A percentile compares a stretch with the other conserved stretches of the same genome.
These are phyloP conservation scores for Cephonodes hylas DNA, from an alignment of 2,888 invertebrate genomes.

Conservation along the genomic window DNA sequence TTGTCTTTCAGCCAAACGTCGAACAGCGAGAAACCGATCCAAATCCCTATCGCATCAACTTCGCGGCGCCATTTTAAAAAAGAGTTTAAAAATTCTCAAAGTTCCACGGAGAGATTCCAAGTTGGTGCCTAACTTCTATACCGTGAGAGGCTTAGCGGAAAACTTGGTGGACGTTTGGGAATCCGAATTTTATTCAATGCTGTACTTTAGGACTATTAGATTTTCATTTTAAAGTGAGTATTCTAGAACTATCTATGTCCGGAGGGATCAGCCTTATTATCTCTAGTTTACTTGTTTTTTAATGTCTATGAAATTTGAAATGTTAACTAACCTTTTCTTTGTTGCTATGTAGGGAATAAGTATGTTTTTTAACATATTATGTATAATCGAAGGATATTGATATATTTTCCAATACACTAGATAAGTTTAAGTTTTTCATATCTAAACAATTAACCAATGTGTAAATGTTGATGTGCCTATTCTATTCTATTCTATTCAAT, in stretches of 20 bases:
- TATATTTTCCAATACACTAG: too few species aligned
- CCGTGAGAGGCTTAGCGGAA: conserved; percentile 52
- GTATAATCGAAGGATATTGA: too few species aligned
- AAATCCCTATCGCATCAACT: conserved; percentile 41
- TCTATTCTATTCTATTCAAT: too few species aligned
- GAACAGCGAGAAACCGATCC: conserved; percentile 19
- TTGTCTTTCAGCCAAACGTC: neutral
- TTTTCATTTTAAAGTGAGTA: conserved; percentile 12
- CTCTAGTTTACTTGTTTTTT: too few species aligned
- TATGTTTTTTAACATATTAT: too few species aligned
- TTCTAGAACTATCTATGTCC: neutral
- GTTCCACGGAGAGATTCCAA: conserved; percentile 48
- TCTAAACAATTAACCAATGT: too few species aligned
- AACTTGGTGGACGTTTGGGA: conserved; percentile 45
- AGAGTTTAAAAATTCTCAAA: conserved; percentile 58
- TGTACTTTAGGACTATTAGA: conserved; percentile 44
- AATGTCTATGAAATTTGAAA: neutral
- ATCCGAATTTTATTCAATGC: conserved; percentile 57
- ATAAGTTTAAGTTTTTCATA: too few species aligned
- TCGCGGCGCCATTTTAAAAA: conserved; percentile 56
- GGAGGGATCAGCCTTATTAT: neutral
- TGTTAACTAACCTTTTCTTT: too few species aligned
- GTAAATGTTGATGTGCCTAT: too few species aligned
- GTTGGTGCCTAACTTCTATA: conserved; percentile 49
- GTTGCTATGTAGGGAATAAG: too few species aligned